Conservation (phyloP, 2,888 invertebrate genomes). For the Catocala sponsa region DNA sequence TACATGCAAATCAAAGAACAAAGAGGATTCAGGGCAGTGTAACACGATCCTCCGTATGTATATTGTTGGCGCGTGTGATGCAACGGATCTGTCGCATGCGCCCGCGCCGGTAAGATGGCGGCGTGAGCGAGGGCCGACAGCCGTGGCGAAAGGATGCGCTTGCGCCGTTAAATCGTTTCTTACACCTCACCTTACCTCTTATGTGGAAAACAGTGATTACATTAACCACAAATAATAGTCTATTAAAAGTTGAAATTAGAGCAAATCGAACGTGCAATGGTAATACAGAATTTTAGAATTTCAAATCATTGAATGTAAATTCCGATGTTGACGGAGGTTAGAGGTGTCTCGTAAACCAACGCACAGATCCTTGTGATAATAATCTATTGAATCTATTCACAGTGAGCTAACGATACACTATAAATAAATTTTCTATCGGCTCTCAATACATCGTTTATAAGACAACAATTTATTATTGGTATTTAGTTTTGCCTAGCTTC, state of each 20-base stretch:
- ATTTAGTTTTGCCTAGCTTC: too few species aligned
- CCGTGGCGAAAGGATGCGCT: constrained; percentile 85
- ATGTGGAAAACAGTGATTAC: constrained; percentile 48
- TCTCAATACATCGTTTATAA: neutral
- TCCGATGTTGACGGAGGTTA: constrained; percentile 44
- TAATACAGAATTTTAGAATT: constrained; percentile 51
- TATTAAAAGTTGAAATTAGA: constrained; percentile 44
- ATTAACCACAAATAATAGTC: constrained; percentile 29
- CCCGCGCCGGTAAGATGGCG: constrained; percentile 69
- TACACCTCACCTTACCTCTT: constrained; percentile 62
- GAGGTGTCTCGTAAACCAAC: constrained; percentile 47
- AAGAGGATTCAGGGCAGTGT: constrained; percentile 82
- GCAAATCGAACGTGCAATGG: constrained; percentile 38
- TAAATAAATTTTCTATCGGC: constrained; percentile 10
- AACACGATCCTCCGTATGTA: constrained; percentile 78
- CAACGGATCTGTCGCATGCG: constrained; percentile 79
- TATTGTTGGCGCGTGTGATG: constrained; percentile 75
- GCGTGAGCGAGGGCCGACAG: constrained; percentile 77
- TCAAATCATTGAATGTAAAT: constrained; percentile 50
- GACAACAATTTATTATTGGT: neutral
- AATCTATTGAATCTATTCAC: constrained; percentile 21
- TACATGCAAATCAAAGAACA: constrained; percentile 75
- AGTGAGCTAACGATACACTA: constrained; percentile 1
- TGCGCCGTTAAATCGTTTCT: constrained; percentile 81
- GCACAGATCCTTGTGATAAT: constrained; percentile 45